phyloP scores from a whole-genome alignment of 2,888 invertebrate species.

The Cantharis flavilabris region DNA sequence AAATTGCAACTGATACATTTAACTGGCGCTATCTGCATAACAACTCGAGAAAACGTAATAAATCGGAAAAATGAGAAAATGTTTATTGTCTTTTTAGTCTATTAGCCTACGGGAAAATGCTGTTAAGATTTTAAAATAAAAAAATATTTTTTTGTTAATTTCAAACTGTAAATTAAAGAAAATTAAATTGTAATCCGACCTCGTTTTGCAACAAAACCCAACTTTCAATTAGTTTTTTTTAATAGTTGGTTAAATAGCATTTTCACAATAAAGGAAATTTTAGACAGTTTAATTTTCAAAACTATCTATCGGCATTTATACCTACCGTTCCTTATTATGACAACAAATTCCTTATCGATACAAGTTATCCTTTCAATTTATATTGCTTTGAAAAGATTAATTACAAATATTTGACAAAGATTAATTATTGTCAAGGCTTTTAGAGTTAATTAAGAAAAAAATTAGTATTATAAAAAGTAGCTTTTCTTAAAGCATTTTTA shows the following conservation, averaged over 20 bases:
- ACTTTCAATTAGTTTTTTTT: not conserved
- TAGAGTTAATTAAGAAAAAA: not conserved
- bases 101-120: not conserved
- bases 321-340: not conserved
- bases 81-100: not conserved
- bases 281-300: not conserved
- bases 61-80: not conserved
- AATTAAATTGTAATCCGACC: not conserved
- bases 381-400: conserved; percentile 9
- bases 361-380: conserved; percentile 9
- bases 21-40: not conserved
- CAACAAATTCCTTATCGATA: not conserved
- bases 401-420: conserved; percentile 14
- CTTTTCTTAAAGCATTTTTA: not conserved
- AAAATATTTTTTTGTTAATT: not conserved
- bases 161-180: not conserved
- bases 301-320: not conserved
- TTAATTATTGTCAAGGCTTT: conserved; percentile 4
- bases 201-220: not conserved
- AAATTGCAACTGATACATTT: not conserved
- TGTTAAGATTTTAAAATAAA: not conserved
- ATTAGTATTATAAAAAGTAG: not conserved
- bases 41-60: not conserved
- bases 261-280: not conserved
- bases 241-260: not conserved